A percentile compares a stretch with the other conserved stretches of the same genome.
These are phyloP conservation scores for Tricholaema leucomelas DNA, from an alignment of 2,113 vertebrate species.

Conservation along the genomic window DNA sequence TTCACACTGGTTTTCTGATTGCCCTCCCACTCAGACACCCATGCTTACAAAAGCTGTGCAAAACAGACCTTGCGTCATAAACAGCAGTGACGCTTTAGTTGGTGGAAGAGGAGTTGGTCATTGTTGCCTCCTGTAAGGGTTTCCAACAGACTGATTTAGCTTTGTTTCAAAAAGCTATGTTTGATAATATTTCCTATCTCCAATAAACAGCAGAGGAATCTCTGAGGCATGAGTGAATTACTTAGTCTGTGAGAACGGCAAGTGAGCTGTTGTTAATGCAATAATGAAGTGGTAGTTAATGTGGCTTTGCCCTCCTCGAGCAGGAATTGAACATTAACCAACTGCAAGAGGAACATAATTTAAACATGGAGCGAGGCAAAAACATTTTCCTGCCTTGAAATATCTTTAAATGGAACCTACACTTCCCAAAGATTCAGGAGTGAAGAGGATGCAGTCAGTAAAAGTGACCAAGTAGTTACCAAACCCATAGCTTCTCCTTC, in stretches of 20 bases:
- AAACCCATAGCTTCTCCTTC: background rate
- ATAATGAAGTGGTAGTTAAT: conserved; percentile 63
- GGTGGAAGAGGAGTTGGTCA: background rate
- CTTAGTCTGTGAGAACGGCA: conserved; percentile 42
- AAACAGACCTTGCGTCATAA: background rate
- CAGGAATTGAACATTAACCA: conserved; percentile 34
- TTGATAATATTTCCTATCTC: background rate
- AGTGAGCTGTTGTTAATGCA: conserved; percentile 65
- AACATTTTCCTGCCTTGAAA: conserved; percentile 22
- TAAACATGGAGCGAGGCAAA: conserved; percentile 42
- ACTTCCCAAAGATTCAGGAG: conserved; percentile 14
- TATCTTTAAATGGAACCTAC: background rate
- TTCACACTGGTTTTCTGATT: background rate
- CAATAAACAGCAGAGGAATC: conserved; percentile 5
- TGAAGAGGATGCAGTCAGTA: background rate
- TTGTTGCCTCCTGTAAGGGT: background rate
- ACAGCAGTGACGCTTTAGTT: background rate
- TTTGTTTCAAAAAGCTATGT: background rate
- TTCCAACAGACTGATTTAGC: background rate
- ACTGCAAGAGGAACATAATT: conserved; percentile 51
- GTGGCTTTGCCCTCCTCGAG: background rate
- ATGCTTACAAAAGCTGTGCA: background rate
- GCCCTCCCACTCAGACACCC: background rate
- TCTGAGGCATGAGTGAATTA: conserved; percentile 45
- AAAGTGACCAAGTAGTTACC: background rate